phyloP scores from a whole-genome alignment of 2,113 vertebrate genomes.

The Ameiurus melas region DNA sequence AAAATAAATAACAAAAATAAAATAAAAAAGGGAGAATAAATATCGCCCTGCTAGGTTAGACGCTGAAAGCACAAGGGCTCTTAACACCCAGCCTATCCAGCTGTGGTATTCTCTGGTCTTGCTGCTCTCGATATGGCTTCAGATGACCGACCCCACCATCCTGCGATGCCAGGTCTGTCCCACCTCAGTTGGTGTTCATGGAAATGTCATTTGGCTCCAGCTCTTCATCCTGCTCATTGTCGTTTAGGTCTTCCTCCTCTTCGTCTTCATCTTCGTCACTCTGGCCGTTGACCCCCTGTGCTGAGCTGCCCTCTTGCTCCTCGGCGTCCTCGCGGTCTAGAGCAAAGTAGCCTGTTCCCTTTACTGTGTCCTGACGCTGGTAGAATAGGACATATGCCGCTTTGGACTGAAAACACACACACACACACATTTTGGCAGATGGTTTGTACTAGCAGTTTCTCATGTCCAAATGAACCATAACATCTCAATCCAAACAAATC shows the following conservation, averaged over 20 bases:
- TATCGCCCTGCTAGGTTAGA: slow-evolving; percentile 58
- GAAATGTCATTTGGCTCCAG: slow-evolving; percentile 84
- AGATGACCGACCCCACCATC: slow-evolving; percentile 64
- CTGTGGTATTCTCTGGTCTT: slow-evolving; percentile 58
- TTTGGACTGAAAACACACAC: slow-evolving; percentile 82
- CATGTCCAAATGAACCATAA: slow-evolving; percentile 28
- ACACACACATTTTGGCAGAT: neutral
- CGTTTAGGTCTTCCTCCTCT: slow-evolving; percentile 75
- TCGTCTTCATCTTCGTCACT: slow-evolving; percentile 84
- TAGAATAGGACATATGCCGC: slow-evolving; percentile 98
- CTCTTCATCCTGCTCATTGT: slow-evolving; percentile 67
- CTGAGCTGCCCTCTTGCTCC: slow-evolving; percentile 69
- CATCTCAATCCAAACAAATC: neutral
- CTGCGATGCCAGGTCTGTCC: neutral
- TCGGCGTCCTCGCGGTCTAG: slow-evolving; percentile 87
- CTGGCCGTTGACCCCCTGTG: slow-evolving; percentile 51
- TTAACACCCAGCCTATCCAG: slow-evolving; percentile 55
- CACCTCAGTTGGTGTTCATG: slow-evolving; percentile 92
- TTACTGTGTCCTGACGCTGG: slow-evolving; percentile 92
- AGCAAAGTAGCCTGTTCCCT: slow-evolving; percentile 93
- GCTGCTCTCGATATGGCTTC: slow-evolving; percentile 85
- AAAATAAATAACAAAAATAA: too few relatives aligned
- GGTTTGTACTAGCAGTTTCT: neutral
- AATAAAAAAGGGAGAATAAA: slow-evolving; percentile 19
- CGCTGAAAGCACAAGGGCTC: slow-evolving; percentile 62